phyloP scores from a whole-genome alignment of 1,140 invertebrate genomes.

The Zophobas morio region DNA sequence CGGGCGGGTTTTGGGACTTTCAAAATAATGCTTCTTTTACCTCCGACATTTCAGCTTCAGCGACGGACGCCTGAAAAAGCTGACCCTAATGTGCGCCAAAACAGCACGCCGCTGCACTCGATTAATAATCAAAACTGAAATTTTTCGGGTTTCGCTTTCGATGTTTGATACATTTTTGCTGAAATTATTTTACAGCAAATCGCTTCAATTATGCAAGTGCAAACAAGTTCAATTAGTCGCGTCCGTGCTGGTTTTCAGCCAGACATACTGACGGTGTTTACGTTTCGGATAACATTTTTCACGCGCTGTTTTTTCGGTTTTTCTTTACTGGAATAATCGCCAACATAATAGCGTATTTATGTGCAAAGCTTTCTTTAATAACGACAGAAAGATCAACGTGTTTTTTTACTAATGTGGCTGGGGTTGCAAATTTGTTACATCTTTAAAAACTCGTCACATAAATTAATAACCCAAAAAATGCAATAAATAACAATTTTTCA shows the following conservation, averaged over 20 bases:
- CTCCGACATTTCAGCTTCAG: constrained; percentile 29
- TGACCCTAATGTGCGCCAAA: neutral
- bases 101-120: no score
- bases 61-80: constrained; percentile 19
- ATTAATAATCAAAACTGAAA: no score
- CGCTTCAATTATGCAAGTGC: neutral
- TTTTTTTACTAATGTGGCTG: no score
- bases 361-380: no score
- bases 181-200: neutral
- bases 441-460: no score
- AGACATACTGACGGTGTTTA: constrained; percentile 25
- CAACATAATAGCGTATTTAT: no score
- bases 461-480: no score
- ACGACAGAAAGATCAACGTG: no score
- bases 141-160: neutral
- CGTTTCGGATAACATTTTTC: constrained; percentile 10
- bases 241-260: constrained; percentile 12
- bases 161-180: neutral
- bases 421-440: no score
- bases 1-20: constrained; percentile 51
- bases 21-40: constrained; percentile 51
- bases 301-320: neutral
- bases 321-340: no score
- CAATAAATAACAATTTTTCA: no score
- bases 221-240: constrained; percentile 16